These are phyloP conservation scores for Apis florea DNA, from an alignment of 1,140 invertebrate genomes.

Conservation along the genomic window DNA sequence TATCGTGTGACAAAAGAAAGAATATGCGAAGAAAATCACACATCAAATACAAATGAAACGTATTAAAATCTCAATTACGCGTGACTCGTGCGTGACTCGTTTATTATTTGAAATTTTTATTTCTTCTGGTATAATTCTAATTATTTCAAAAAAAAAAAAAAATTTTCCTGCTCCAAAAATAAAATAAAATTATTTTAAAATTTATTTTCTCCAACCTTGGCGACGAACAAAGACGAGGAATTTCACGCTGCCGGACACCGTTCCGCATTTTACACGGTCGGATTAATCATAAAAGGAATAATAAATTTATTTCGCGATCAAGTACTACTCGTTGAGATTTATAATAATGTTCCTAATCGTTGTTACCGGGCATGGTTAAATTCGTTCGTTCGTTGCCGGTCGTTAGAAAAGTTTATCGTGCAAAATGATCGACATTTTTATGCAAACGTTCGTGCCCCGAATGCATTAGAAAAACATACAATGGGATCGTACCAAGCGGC, in stretches of 20 bases:
- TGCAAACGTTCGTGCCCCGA: constrained; percentile 50
- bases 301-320: constrained; percentile 1
- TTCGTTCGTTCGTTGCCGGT: constrained; percentile 51
- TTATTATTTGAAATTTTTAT: no score
- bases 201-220: not conserved
- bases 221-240: not conserved
- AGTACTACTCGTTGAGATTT: not conserved
- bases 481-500: constrained; percentile 42
- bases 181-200: no score
- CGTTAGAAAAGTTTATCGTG: constrained; percentile 51
- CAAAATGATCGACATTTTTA: constrained; percentile 56
- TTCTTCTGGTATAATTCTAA: no score
- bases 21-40: no score
- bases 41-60: no score
- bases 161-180: no score
- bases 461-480: constrained; percentile 61
- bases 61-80: no score
- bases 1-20: no score
- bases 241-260: not conserved
- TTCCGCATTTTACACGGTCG: not conserved
- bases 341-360: constrained; percentile 57
- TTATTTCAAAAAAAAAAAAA: no score
- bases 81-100: no score
- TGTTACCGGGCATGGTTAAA: constrained; percentile 52
- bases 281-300: constrained; percentile 41